Base-by-base conservation (phyloP, 2,797 vertebrate species). In the Ctenopoma multispine region DNA sequence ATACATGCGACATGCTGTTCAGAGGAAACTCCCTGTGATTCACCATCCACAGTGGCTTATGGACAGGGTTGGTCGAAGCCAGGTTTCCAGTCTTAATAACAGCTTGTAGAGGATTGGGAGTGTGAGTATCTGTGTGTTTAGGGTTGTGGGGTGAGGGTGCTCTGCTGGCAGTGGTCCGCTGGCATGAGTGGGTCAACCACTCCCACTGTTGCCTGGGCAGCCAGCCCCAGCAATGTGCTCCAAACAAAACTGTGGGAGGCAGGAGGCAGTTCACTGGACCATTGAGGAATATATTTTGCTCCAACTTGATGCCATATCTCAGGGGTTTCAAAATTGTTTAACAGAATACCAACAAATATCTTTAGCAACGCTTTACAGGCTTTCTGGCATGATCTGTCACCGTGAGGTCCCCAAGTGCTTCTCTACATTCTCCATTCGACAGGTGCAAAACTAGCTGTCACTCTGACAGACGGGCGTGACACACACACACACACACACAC, bases 21-120 rank as follows among this genome's bases (percentile, higher is more conserved):
- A 68, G 85, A 85, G 90, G 87, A 90, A 92, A 90, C 83, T 90
- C 92, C 89, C 87, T 41, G 76, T 88, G 88, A 92, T 87, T 92
- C 87, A 90, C 75, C 55, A 24, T 75, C 75, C 63, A 70, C 43
- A 7, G 21, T 17, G 71, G 72, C 74, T 56, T 65, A 63, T 75
- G 80, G 77, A 57, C 67, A 29, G 21, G 50, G 23, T 5, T 27
- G 56, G 68, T 70, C 29, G 14, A 61, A 78, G 77, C 75, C 79
- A 87, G 82, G 63, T 54, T 56, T 65, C 73, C 41, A 31, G 69
- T 41, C 73, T 69, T 71, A 69, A 64, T 53, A 83, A 69, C 82
- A 85, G 81, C 87, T 79, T 89, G 83, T 66, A 60, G 73, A 56
- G 65, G 66, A 60, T 59, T 24, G 47, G 29, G 62, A 40, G 71